phyloP scores from a whole-genome alignment of 2,797 vertebrate species.

The Enteromius afrohamiltoni region DNA sequence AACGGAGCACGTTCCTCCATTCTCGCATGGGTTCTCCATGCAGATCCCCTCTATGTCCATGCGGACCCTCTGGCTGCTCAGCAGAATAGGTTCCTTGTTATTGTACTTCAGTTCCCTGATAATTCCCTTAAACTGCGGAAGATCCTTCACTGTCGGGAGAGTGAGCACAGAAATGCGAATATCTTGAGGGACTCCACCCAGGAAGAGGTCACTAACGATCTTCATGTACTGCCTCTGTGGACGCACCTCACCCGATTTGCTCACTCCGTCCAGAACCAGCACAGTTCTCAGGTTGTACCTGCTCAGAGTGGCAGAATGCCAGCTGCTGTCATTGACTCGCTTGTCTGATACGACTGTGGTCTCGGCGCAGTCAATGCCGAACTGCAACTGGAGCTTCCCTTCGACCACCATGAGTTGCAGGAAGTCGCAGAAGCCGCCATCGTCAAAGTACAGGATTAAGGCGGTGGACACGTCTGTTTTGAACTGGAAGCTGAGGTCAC shows the following conservation, averaged over 20 bases:
- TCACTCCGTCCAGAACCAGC: slow-evolving; percentile 88
- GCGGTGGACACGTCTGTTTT: slow-evolving; percentile 91
- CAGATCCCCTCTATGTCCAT: slow-evolving; percentile 92
- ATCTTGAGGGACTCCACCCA: slow-evolving; percentile 93
- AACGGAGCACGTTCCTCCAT: slow-evolving; percentile 91
- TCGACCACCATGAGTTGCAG: slow-evolving; percentile 90
- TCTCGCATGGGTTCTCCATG: slow-evolving; percentile 91
- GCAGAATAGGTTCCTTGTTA: slow-evolving; percentile 86
- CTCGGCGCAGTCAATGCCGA: slow-evolving; percentile 96
- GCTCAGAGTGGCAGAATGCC: slow-evolving; percentile 91
- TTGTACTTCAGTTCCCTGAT: slow-evolving; percentile 94
- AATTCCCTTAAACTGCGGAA: slow-evolving; percentile 89
- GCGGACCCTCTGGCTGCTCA: slow-evolving; percentile 87
- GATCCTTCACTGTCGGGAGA: slow-evolving; percentile 84
- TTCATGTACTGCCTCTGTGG: slow-evolving; percentile 93
- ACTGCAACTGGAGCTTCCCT: slow-evolving; percentile 89
- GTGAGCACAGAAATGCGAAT: slow-evolving; percentile 90
- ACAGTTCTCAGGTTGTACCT: slow-evolving; percentile 86
- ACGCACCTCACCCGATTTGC: slow-evolving; percentile 85
- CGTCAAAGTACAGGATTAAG: slow-evolving; percentile 95
- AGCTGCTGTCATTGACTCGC: slow-evolving; percentile 88
- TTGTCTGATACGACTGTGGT: slow-evolving; percentile 83
- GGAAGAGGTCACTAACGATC: slow-evolving; percentile 95
- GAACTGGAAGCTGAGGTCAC: slow-evolving; percentile 96
- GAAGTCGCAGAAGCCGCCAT: slow-evolving; percentile 97